Percentiles rank a stretch among this genome's conserved stretches.
These are phyloP conservation scores for Zaprionus lachaisei DNA, from an alignment of 1,140 invertebrate genomes.

Conservation along the genomic window DNA sequence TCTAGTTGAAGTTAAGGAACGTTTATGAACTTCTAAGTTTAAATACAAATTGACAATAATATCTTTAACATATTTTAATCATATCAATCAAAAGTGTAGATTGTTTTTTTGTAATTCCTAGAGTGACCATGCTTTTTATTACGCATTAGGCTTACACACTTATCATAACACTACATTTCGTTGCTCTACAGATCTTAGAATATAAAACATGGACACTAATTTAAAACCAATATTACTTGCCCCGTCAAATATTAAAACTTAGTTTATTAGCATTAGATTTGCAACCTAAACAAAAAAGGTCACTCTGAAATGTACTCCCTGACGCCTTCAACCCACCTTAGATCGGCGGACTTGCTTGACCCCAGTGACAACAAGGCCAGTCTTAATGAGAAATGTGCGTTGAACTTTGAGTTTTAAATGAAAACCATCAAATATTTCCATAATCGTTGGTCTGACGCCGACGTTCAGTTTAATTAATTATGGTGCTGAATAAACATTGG, in stretches of 20 bases:
- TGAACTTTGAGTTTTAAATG: constrained; percentile 43
- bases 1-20: no score
- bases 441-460: constrained; percentile 25
- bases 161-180: no score
- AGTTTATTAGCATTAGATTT: not conserved
- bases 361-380: constrained; percentile 34
- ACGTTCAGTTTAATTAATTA: constrained; percentile 42
- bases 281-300: not conserved
- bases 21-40: no score
- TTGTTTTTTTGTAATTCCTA: no score
- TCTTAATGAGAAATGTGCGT: constrained; percentile 20
- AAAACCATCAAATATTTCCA: constrained; percentile 35
- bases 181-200: no score
- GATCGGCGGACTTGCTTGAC: not conserved
- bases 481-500: constrained; percentile 40
- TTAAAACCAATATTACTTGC: no score
- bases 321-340: not conserved
- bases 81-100: no score
- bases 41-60: no score
- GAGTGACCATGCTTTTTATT: no score
- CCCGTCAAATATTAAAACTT: not conserved
- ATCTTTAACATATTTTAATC: no score
- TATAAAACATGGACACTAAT: no score
- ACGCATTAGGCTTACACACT: no score
- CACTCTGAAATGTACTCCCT: not conserved